Evolutionary conservation across 2,888 invertebrate genomes (phyloP).

Genomic region (Petrophora chlorosata): DNA sequence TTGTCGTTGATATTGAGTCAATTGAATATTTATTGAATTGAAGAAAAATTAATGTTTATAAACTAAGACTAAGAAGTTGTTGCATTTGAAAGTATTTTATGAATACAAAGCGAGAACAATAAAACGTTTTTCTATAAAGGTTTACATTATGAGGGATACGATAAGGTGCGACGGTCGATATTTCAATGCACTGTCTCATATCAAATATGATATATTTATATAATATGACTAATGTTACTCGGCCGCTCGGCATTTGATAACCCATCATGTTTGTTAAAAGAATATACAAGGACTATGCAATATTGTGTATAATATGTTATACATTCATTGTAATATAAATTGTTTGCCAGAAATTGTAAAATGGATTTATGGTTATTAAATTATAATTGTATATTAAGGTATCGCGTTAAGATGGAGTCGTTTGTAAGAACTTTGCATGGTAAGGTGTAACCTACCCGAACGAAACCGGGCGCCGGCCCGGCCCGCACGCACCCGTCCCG

Average conservation of each 20-base stretch:
- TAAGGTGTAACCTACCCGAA: conserved; percentile 45
- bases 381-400: conserved; percentile 46
- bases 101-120: conserved; percentile 82
- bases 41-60: conserved; percentile 80
- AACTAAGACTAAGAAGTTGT: conserved; percentile 82
- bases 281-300: conserved; percentile 56
- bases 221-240: conserved; percentile 56
- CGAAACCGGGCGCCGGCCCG: not conserved
- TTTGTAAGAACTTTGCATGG: conserved; percentile 55
- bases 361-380: conserved; percentile 47
- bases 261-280: conserved; percentile 76
- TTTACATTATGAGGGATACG: conserved; percentile 76
- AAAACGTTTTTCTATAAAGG: conserved; percentile 81
- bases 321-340: conserved; percentile 43
- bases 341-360: conserved; percentile 59
- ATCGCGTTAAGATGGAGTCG: conserved; percentile 61
- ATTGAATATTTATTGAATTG: conserved; percentile 82
- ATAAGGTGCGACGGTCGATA: conserved; percentile 67
- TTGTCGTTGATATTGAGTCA: conserved; percentile 83
- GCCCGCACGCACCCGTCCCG: conserved; percentile 26
- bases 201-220: conserved; percentile 58
- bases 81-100: conserved; percentile 84
- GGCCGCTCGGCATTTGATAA: conserved; percentile 69
- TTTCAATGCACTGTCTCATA: conserved; percentile 77
- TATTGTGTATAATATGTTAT: conserved; percentile 32